Evolutionary conservation across 2,113 vertebrate genomes (phyloP), one percentile per base, ranked within the genome.

Genomic region (Macquaria ambigua): DNA sequence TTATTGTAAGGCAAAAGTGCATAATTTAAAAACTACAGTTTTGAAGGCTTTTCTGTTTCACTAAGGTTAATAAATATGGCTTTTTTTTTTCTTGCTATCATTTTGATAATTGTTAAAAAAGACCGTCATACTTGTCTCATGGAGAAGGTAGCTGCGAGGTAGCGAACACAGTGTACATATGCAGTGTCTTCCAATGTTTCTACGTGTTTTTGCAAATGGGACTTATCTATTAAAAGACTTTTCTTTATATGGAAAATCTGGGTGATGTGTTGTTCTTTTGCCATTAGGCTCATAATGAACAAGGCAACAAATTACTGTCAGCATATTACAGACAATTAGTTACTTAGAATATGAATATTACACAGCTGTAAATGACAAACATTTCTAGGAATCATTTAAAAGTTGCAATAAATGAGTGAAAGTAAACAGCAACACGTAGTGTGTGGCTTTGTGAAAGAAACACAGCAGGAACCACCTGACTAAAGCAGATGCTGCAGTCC

Each of bases 1-100:
- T 96, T 96, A 95, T 96, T 96, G 93, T 95, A 87, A 92, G 48
- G 70, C 89, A 89, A 88, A 93, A 83, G 84, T 91, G 85, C 93
- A 79, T 93, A 93, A 94, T 94, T 96, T 93, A 92, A 94, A 88
- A 90, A 85, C 58, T 83, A 80, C 85, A 84, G 78, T 90, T 92
- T 91, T 93, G 86, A 92, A 92, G 87, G 92, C 92, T 94, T 93
- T 90, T 90, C 74, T 93, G 79, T 93, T 93, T 84, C 87, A 87
- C 76, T 80, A 85, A 93, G 80, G 70, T 83, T 68, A 91, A 82
- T 83, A 89, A 89, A 87, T 67, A 79, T 81, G 82, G 50, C 85
- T 85, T 80, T 90, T 89, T 70, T 77, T 83, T 79, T 81, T 67
- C 81, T 88, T 69, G 74, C 87, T 87, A 66, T 92, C 52, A 89